Conservation (phyloP, 2,888 invertebrate species). For the Agrenia bidenticulata region DNA sequence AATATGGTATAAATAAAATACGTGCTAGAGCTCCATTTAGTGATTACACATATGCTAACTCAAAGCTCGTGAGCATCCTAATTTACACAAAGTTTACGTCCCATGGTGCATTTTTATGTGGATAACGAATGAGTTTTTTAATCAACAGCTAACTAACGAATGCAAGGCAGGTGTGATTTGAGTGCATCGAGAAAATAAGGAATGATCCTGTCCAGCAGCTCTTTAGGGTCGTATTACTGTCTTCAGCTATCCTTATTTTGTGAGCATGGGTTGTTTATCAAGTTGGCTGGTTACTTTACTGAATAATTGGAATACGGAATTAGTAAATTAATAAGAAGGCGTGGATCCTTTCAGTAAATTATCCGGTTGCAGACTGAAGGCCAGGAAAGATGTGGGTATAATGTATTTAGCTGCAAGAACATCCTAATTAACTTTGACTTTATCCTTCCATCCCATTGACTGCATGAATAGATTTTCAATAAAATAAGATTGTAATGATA, state of each 20-base stretch:
- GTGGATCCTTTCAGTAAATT: slow-evolving; percentile 13
- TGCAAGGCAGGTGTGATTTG: slow-evolving; percentile 16
- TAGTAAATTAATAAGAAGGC: slow-evolving; percentile 9
- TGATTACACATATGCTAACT: slow-evolving; percentile 2
- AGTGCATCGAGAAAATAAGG: neutral
- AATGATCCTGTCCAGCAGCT: too few relatives aligned
- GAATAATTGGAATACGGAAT: slow-evolving; percentile 8
- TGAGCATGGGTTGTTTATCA: too few relatives aligned
- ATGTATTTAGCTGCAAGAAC: slow-evolving; percentile 19
- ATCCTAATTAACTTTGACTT: slow-evolving; percentile 28
- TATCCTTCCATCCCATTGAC: slow-evolving; percentile 8
- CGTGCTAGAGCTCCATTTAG: slow-evolving; percentile 1
- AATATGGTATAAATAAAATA: neutral
- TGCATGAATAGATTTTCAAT: slow-evolving; percentile 16
- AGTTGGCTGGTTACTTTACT: slow-evolving; percentile 7
- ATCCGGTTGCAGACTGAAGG: slow-evolving; percentile 6
- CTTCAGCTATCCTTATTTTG: too few relatives aligned
- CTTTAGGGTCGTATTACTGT: too few relatives aligned
- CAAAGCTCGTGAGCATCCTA: neutral
- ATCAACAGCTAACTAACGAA: slow-evolving; percentile 8
- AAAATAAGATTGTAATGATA: slow-evolving; percentile 15
- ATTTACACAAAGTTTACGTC: neutral
- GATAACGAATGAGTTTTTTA: slow-evolving; percentile 12
- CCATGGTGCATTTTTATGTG: neutral
- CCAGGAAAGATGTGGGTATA: neutral